These are phyloP conservation scores for Micrasema longulum DNA, from an alignment of 1,140 invertebrate genomes.

Conservation along the genomic window DNA sequence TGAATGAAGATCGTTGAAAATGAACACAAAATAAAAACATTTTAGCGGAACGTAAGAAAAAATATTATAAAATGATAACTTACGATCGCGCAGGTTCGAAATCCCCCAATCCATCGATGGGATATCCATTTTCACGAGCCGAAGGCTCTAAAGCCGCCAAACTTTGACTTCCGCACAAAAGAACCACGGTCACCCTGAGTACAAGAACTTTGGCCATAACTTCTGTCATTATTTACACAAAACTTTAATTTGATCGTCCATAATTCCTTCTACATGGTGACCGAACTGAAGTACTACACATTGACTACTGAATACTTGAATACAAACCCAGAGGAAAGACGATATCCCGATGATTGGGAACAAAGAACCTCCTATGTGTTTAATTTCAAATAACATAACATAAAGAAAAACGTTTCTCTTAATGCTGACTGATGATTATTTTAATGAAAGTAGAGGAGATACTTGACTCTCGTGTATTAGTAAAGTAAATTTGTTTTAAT, in stretches of 20 bases:
- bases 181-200: neutral
- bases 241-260: conserved; percentile 3
- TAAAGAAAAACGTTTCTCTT: conserved; percentile 13
- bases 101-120: conserved; percentile 46
- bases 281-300: neutral
- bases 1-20: too few relatives aligned
- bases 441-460: conserved; percentile 11
- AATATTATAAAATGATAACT: conserved; percentile 3
- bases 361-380: conserved; percentile 18
- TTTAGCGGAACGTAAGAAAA: too few relatives aligned
- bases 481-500: conserved; percentile 28
- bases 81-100: conserved; percentile 50
- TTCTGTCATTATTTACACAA: neutral
- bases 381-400: conserved; percentile 7
- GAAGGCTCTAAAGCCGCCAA: conserved; percentile 22
- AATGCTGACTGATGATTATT: neutral
- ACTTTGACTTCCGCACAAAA: conserved; percentile 3
- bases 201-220: conserved; percentile 21
- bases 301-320: neutral
- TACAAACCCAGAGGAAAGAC: neutral
- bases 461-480: conserved; percentile 3
- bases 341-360: neutral
- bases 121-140: conserved; percentile 12
- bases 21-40: too few relatives aligned
- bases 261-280: conserved; percentile 8